Conservation (phyloP, 2,113 vertebrate genomes). For the Narcine bancroftii region DNA sequence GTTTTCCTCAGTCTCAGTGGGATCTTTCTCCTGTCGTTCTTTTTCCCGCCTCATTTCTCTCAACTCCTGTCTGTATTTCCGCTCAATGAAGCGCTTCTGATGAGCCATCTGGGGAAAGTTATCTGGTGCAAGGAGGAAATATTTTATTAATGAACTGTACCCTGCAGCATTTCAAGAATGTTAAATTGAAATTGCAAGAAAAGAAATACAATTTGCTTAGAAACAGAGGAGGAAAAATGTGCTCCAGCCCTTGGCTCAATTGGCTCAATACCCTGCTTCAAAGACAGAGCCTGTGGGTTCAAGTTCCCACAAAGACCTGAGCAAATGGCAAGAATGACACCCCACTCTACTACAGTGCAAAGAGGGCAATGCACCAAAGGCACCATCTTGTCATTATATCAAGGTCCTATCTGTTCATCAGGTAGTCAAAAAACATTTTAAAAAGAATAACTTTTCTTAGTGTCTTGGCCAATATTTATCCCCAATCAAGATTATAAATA, state of each 20-base stretch:
- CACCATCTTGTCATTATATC: no score
- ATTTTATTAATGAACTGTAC: conserved; percentile 58
- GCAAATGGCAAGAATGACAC: no score
- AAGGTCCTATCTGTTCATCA: no score
- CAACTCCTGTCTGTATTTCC: conserved; percentile 97
- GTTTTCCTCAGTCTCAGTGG: conserved; percentile 72
- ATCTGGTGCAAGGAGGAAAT: conserved; percentile 69
- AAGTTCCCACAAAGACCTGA: no score
- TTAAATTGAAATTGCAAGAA: not conserved
- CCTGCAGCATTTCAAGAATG: conserved; percentile 41
- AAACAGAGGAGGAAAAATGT: conserved; percentile 27
- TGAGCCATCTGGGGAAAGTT: conserved; percentile 99
- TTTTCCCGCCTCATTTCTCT: conserved; percentile 97
- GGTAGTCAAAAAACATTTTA: no score
- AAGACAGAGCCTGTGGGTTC: no score
- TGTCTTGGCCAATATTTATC: no score
- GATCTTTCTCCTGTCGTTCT: conserved; percentile 85
- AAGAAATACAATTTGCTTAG: conserved; percentile 1
- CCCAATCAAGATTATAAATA: no score
- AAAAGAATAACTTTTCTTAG: no score
- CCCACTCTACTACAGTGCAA: no score
- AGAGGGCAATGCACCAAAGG: no score
- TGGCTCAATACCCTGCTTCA: no score
- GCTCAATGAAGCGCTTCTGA: conserved; percentile 99
- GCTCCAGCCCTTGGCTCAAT: not conserved